Evolutionary conservation across 2,113 vertebrate species (phyloP).

Genomic region (Pteruthius melanotis): DNA sequence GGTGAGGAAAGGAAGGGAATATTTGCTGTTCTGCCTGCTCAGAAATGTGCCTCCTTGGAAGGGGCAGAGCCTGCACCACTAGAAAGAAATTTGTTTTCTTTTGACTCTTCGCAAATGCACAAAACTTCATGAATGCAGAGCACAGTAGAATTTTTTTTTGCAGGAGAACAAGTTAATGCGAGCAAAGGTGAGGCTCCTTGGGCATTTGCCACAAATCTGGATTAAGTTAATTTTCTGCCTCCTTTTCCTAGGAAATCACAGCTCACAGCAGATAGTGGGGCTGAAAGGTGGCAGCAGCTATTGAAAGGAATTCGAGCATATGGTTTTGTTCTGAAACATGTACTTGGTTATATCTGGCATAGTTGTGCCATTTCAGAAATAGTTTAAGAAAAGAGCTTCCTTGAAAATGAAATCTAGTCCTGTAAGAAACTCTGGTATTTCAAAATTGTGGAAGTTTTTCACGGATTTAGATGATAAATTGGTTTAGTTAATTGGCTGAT

Average conservation of each 20-base stretch:
- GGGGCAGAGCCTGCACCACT: not conserved
- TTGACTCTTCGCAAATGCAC: not conserved
- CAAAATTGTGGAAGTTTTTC: not conserved
- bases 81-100: not conserved
- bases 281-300: not conserved
- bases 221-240: not conserved
- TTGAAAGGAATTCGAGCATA: not conserved
- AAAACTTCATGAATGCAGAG: not conserved
- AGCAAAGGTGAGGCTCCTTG: not conserved
- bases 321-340: not conserved
- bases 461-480: not conserved
- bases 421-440: not conserved
- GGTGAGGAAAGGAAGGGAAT: not conserved
- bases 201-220: not conserved
- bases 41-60: not conserved
- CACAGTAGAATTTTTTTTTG: not conserved
- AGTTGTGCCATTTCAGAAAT: not conserved
- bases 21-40: not conserved
- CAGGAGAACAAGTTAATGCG: not conserved
- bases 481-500: fast-evolving
- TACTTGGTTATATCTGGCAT: not conserved
- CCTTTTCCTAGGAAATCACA: not conserved
- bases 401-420: not conserved
- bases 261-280: not conserved
- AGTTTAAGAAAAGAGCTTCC: not conserved